Evolutionary conservation across 2,797 vertebrate genomes (phyloP).

Genomic region (Anisognathus igniventris): DNA sequence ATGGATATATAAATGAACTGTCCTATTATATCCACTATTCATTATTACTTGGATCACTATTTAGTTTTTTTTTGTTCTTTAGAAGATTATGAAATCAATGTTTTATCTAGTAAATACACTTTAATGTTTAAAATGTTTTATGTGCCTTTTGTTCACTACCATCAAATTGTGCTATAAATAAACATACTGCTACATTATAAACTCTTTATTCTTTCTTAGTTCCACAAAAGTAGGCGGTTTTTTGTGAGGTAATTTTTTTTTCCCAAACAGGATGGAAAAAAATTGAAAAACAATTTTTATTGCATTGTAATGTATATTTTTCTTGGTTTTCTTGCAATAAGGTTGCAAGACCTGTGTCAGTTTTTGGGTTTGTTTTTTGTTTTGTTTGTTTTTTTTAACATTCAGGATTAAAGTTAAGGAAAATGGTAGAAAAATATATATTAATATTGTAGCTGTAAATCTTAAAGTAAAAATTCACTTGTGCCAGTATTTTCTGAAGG

Average conservation of each 20-base stretch:
- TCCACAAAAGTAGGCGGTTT: background rate
- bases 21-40: background rate
- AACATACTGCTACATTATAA: background rate
- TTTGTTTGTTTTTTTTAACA: background rate
- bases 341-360: background rate
- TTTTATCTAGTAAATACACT: background rate
- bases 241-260: background rate
- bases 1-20: background rate
- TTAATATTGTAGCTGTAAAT: background rate
- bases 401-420: background rate
- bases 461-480: background rate
- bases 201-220: background rate
- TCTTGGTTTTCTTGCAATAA: background rate
- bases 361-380: fast-evolving
- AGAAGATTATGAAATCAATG: background rate
- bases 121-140: background rate
- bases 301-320: background rate
- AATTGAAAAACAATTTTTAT: background rate
- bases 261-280: background rate
- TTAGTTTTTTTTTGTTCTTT: background rate
- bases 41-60: background rate
- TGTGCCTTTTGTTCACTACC: background rate
- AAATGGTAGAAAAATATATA: background rate
- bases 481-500: background rate
- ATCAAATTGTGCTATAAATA: background rate